Conservation (phyloP, 2,888 invertebrate genomes). For the Bedellia somnulentella region DNA sequence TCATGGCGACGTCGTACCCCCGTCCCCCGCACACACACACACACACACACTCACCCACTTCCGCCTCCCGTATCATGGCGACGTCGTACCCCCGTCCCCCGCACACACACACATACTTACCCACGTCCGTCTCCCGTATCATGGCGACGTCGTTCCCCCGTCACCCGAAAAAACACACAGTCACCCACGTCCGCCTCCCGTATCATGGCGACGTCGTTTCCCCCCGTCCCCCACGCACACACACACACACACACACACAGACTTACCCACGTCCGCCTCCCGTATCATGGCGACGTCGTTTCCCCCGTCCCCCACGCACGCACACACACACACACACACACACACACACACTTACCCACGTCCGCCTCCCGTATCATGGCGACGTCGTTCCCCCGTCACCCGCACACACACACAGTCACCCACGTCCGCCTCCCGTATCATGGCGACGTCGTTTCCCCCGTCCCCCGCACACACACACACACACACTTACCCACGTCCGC, state of each 20-base stretch:
- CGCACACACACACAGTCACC: constrained; percentile 80
- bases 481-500: constrained; percentile 87
- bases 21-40: too few relatives aligned
- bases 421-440: constrained; percentile 97
- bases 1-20: constrained; percentile 95
- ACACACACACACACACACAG: constrained; percentile 55
- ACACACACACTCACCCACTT: too few relatives aligned
- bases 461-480: too few relatives aligned
- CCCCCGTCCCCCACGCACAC: constrained; percentile 96
- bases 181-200: constrained; percentile 93
- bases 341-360: constrained; percentile 67
- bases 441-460: constrained; percentile 93
- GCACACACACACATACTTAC: too few relatives aligned
- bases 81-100: constrained; percentile 98
- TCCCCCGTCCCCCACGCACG: constrained; percentile 45
- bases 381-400: constrained; percentile 67
- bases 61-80: constrained; percentile 90
- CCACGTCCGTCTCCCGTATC: constrained; percentile 95
- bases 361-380: constrained; percentile 92
- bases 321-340: not conserved
- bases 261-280: constrained; percentile 79
- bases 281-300: constrained; percentile 89
- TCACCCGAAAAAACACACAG: constrained; percentile 27
- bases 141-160: constrained; percentile 74
- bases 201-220: constrained; percentile 96